Evolutionary conservation across 2,113 vertebrate species (phyloP).

Genomic region (Caretta caretta): DNA sequence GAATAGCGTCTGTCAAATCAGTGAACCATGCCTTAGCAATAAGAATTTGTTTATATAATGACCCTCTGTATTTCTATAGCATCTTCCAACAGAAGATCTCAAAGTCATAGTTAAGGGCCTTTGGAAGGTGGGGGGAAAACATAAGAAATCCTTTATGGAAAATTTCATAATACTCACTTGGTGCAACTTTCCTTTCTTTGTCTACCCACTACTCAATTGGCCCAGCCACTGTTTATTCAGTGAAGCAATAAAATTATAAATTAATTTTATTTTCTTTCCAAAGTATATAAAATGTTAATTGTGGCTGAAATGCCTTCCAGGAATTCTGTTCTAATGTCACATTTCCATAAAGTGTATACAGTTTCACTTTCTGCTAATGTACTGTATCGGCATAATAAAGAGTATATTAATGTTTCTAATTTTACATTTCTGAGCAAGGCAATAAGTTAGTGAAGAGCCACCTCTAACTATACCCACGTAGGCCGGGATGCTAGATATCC

Average conservation of each 20-base stretch:
- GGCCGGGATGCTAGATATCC: not conserved
- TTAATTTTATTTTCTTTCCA: constrained; percentile 60
- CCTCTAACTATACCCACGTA: not conserved
- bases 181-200: not conserved
- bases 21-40: not conserved
- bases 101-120: not conserved
- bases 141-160: accelerated
- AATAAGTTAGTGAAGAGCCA: not conserved
- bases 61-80: not conserved
- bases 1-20: not conserved
- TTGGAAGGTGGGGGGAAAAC: not conserved
- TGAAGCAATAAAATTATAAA: constrained; percentile 61
- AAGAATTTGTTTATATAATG: not conserved
- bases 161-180: not conserved
- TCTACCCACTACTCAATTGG: not conserved
- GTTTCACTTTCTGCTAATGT: constrained; percentile 34
- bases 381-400: constrained; percentile 7
- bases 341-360: constrained; percentile 73
- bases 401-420: not conserved
- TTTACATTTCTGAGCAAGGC: not conserved
- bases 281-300: constrained; percentile 72
- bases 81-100: not conserved
- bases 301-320: constrained; percentile 68
- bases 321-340: constrained; percentile 74
- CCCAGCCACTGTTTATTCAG: constrained; percentile 56